A percentile compares a stretch with the other conserved stretches of the same genome.
Conservation (phyloP, 2,888 invertebrate species). For the Caenorhabditis sp. region DNA sequence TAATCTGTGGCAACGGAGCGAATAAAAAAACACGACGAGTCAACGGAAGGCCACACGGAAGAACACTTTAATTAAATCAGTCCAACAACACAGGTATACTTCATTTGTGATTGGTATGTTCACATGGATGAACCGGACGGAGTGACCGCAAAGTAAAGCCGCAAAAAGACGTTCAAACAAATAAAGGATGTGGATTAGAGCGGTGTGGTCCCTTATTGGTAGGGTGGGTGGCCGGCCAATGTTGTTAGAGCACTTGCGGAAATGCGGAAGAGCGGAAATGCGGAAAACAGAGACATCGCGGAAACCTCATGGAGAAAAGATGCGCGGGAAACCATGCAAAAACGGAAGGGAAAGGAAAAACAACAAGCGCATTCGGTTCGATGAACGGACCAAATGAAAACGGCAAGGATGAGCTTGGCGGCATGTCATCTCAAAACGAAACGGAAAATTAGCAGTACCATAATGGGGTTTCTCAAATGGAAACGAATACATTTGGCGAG, state of each 20-base stretch:
- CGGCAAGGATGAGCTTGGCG: slow-evolving; percentile 19
- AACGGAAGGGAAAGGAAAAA: neutral
- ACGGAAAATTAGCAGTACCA: slow-evolving; percentile 31
- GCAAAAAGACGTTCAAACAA: slow-evolving; percentile 55
- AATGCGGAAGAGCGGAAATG: slow-evolving; percentile 18
- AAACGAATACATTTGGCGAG: slow-evolving; percentile 3
- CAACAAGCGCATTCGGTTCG: slow-evolving; percentile 30
- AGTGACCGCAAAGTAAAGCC: neutral
- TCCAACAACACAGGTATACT: slow-evolving; percentile 20
- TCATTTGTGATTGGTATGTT: slow-evolving; percentile 19
- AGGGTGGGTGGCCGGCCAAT: slow-evolving; percentile 26
- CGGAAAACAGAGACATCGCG: too few species aligned
- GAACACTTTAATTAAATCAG: slow-evolving; percentile 55
- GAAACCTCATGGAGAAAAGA: neutral
- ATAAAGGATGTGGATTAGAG: slow-evolving; percentile 59
- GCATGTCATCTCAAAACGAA: slow-evolving; percentile 5
- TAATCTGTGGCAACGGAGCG: slow-evolving; percentile 54
- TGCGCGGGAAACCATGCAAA: neutral
- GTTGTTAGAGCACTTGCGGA: slow-evolving; percentile 48
- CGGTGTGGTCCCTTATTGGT: slow-evolving; percentile 56
- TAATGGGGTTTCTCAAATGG: slow-evolving; percentile 34
- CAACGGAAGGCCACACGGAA: slow-evolving; percentile 28
- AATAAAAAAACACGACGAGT: slow-evolving; percentile 22
- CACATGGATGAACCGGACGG: slow-evolving; percentile 49
- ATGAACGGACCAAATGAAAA: slow-evolving; percentile 29